Evolutionary conservation across 1,140 invertebrate genomes (phyloP), one percentile per base, ranked within the genome.

Genomic region (Caerostris darwini): DNA sequence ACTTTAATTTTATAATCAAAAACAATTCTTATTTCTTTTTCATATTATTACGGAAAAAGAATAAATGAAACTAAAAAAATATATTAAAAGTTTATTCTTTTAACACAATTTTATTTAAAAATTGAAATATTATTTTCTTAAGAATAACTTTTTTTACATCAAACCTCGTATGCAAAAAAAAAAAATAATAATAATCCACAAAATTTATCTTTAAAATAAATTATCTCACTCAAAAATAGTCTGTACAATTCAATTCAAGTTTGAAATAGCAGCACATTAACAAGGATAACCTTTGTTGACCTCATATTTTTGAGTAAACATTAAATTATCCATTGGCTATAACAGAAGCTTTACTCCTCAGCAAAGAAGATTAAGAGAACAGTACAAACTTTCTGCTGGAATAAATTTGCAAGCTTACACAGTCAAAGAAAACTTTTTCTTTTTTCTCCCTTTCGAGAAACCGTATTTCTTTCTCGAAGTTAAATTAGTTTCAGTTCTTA

Each of bases 401-500:
- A 85, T 85, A 85, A 85, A 85, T 85, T n/a, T 85, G 83, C 34
- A 85, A 58, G 83, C 57, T 85, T 85, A 85, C 17, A 5, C 10
- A 85, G 83, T 59, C 83, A 50, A 59, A 85, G 83, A 85, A 85
- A 85, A 19, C 10, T 50, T 17, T 85, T 58, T 85, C 6, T 58
- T 85, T 58, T 19, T 34, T 58, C 19, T 57, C 2, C n/a, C 7
- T 57, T 14, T 19, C 7, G 10, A 7, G 7, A 53, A 10, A 5
- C 8, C 10, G 19, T 71, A 19, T 69, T 90, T 71, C 67, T 90
- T 90, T 57, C 12, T 67, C 19, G 61, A 90, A 90, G 88, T 90
- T 90, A 90, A 90, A 90, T 90, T 90, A 90, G 88, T 77, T 90
- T 77, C 54, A n/a, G 53, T 90, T 71, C 88, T 90, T 90, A 90